phyloP scores from a whole-genome alignment of 2,113 vertebrate genomes.

The Sinosuthora webbiana region DNA sequence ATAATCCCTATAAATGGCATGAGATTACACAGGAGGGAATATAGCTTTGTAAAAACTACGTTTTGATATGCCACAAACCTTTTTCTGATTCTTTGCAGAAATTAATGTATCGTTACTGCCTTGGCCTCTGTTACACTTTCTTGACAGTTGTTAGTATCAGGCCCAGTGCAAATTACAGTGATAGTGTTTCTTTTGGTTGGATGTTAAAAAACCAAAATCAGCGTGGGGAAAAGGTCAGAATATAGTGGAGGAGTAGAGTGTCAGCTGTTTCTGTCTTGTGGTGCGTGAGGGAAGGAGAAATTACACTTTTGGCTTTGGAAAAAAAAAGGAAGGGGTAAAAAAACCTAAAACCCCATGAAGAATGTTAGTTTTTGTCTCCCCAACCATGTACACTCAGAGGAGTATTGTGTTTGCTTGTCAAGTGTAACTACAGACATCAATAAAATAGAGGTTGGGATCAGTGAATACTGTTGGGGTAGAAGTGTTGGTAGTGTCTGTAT shows the following conservation, averaged over 20 bases:
- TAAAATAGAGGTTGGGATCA: not conserved
- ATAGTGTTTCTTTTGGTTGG: not conserved
- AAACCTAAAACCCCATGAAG: not conserved
- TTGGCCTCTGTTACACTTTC: not conserved
- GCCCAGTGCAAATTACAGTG: not conserved
- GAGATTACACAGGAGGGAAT: not conserved
- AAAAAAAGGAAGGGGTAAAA: not conserved
- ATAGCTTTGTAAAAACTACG: not conserved
- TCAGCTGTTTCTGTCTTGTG: not conserved
- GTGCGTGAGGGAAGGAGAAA: not conserved
- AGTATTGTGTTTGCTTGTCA: not conserved
- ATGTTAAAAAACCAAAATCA: not conserved
- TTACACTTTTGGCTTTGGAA: not conserved
- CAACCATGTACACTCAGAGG: fast-evolving
- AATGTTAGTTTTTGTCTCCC: not conserved
- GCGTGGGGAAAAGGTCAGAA: not conserved
- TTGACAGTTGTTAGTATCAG: not conserved
- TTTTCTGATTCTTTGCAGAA: not conserved
- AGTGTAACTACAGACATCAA: not conserved
- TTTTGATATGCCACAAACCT: not conserved
- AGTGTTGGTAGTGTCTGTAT: fast-evolving
- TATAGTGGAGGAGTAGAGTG: not conserved
- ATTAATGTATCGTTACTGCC: not conserved
- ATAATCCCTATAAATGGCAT: not conserved
- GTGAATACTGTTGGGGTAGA: not conserved